Conservation (phyloP, 1,140 invertebrate genomes). For the Drosophila gunungcola region DNA sequence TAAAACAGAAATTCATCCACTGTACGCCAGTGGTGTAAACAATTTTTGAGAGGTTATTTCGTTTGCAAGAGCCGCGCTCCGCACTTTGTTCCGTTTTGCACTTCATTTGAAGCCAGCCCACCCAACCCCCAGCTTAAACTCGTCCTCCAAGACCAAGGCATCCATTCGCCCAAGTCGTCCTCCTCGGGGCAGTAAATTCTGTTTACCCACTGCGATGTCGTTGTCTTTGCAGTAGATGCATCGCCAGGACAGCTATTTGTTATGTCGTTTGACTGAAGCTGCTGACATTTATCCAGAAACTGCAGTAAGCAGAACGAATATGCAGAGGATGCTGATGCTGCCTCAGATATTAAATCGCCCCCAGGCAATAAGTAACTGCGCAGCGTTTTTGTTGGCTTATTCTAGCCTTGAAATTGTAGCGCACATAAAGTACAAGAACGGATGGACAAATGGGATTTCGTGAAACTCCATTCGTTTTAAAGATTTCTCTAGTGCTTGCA, state of each 20-base stretch:
- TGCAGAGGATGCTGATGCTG: slow-evolving; percentile 28
- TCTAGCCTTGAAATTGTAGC: slow-evolving; percentile 24
- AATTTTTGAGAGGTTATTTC: slow-evolving; percentile 81
- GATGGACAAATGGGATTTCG: slow-evolving; percentile 5
- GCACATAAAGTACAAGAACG: slow-evolving; percentile 5
- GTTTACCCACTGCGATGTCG: slow-evolving; percentile 60
- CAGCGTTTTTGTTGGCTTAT: slow-evolving; percentile 7
- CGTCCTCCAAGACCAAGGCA: neutral
- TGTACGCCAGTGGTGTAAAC: slow-evolving; percentile 56
- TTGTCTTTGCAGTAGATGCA: slow-evolving; percentile 44
- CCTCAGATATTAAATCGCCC: slow-evolving; percentile 67
- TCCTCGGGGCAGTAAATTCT: slow-evolving; percentile 70
- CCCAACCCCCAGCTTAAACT: neutral
- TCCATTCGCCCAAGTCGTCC: slow-evolving; percentile 16
- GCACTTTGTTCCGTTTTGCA: slow-evolving; percentile 73
- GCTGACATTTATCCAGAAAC: slow-evolving; percentile 73
- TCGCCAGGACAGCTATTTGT: slow-evolving; percentile 70
- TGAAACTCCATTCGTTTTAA: slow-evolving; percentile 30
- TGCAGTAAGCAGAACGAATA: slow-evolving; percentile 48
- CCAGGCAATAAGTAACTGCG: slow-evolving; percentile 26
- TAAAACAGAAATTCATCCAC: neutral
- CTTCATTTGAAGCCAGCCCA: slow-evolving; percentile 62
- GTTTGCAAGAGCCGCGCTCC: slow-evolving; percentile 63
- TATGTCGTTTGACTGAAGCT: slow-evolving; percentile 72
- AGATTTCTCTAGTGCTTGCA: slow-evolving; percentile 1